phyloP scores from a whole-genome alignment of 2,113 vertebrate species.

The Pterocles burchelli region DNA sequence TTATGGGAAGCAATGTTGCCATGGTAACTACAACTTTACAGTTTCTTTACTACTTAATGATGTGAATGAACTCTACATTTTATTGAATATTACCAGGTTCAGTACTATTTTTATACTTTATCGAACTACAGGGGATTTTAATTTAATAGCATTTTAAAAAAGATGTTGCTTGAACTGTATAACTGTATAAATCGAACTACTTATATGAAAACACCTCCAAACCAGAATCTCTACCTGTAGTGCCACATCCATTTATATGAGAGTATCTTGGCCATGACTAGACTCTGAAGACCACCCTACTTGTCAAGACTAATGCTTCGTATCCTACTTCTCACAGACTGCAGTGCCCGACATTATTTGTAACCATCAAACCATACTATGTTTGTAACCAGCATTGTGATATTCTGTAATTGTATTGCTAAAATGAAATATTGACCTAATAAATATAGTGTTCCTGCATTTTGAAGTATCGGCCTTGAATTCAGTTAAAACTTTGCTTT shows the following conservation, averaged over 20 bases:
- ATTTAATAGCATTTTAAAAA: slow-evolving; percentile 69
- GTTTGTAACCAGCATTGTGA: slow-evolving; percentile 90
- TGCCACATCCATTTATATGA: slow-evolving; percentile 75
- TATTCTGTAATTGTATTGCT: slow-evolving; percentile 88
- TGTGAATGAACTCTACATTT: slow-evolving; percentile 80
- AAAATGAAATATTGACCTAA: slow-evolving; percentile 79
- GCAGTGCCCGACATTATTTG: slow-evolving; percentile 75
- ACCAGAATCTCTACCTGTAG: slow-evolving; percentile 70
- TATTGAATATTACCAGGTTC: slow-evolving; percentile 80
- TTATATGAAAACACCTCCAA: slow-evolving; percentile 33
- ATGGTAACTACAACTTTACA: slow-evolving; percentile 77
- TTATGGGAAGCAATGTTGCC: slow-evolving; percentile 75
- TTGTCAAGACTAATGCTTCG: slow-evolving; percentile 61
- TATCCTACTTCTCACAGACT: slow-evolving; percentile 54
- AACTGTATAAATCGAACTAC: slow-evolving; percentile 62
- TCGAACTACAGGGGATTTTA: slow-evolving; percentile 79
- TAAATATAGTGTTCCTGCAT: slow-evolving; percentile 83
- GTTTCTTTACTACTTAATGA: slow-evolving; percentile 77
- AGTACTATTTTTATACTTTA: slow-evolving; percentile 87
- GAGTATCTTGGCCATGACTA: slow-evolving; percentile 61
- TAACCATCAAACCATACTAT: slow-evolving; percentile 81
- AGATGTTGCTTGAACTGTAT: slow-evolving; percentile 71
- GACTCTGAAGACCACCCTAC: slow-evolving; percentile 51
- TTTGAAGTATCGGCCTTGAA: slow-evolving; percentile 23
- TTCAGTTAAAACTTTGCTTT: not conserved